Evolutionary conservation across 2,797 vertebrate genomes (phyloP).

Genomic region (Myotis myotis): DNA sequence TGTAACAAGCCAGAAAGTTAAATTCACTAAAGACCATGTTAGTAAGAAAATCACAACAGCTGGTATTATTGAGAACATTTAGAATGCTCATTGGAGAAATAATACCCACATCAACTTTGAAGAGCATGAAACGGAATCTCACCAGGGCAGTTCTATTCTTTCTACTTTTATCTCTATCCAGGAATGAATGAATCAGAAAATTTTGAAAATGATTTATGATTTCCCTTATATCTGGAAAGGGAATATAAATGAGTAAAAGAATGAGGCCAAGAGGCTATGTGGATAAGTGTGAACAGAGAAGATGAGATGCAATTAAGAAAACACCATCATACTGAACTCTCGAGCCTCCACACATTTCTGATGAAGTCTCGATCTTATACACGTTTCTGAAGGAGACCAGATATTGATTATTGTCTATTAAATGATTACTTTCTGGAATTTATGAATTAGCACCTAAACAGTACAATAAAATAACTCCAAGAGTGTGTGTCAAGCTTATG

Average conservation of each 20-base stretch:
- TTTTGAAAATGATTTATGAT: constrained; percentile 65
- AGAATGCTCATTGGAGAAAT: constrained; percentile 65
- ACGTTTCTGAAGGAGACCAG: constrained; percentile 65
- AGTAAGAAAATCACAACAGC: constrained; percentile 74
- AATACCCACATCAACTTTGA: constrained; percentile 71
- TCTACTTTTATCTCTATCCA: constrained; percentile 38
- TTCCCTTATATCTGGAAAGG: constrained; percentile 65
- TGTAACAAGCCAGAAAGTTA: constrained; percentile 48
- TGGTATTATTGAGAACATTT: constrained; percentile 73
- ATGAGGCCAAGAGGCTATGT: constrained; percentile 20
- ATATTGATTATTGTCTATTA: background rate
- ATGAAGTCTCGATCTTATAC: constrained; percentile 37
- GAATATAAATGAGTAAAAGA: constrained; percentile 64
- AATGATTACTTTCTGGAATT: constrained; percentile 28
- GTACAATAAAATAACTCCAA: background rate
- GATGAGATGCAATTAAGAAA: constrained; percentile 72
- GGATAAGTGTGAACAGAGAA: constrained; percentile 47
- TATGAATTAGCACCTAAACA: background rate
- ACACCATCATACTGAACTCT: constrained; percentile 52
- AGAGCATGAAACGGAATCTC: constrained; percentile 63
- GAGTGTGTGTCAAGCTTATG: background rate
- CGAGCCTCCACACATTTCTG: constrained; percentile 36
- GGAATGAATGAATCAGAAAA: constrained; percentile 67
- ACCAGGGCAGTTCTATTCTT: constrained; percentile 55
- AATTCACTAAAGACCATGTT: constrained; percentile 68